These are phyloP conservation scores for Coelinius sp. DNA, from an alignment of 2,888 invertebrate species.

Conservation along the genomic window DNA sequence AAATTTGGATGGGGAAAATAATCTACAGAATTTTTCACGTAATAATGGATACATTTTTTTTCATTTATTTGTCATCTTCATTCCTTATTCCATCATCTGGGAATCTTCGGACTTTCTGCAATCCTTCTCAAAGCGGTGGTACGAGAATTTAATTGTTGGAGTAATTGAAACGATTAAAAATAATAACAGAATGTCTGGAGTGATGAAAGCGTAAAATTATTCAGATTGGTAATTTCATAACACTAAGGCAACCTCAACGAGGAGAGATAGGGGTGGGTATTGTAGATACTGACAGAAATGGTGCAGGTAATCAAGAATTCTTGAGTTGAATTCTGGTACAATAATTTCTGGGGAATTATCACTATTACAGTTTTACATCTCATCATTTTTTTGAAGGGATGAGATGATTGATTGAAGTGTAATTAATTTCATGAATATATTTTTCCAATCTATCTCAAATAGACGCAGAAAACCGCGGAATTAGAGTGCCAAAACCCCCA, in stretches of 20 bases:
- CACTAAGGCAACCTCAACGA: slow-evolving; percentile 17
- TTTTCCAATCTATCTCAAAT: background rate
- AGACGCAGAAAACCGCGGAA: too few species aligned
- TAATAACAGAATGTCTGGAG: slow-evolving; percentile 34
- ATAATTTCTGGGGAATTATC: background rate
- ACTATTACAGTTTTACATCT: background rate
- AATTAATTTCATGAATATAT: too few species aligned
- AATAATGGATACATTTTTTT: too few species aligned
- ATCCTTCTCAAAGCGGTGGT: slow-evolving; percentile 18
- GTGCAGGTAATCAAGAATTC: slow-evolving; percentile 46
- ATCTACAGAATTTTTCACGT: too few species aligned
- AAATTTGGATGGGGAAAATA: too few species aligned
- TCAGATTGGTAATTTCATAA: slow-evolving; percentile 41
- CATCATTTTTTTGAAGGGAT: slow-evolving; percentile 25
- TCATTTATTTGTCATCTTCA: background rate
- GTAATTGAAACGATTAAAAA: slow-evolving; percentile 43
- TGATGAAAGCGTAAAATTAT: slow-evolving; percentile 40
- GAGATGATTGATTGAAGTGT: slow-evolving; percentile 10
- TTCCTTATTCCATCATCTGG: background rate
- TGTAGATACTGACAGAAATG: slow-evolving; percentile 38
- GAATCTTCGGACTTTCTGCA: background rate
- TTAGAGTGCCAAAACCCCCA: background rate
- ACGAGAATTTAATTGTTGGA: slow-evolving; percentile 41
- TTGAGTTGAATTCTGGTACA: slow-evolving; percentile 9
- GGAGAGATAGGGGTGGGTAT: background rate